Evolutionary conservation across 1,140 invertebrate species (phyloP).

Genomic region (Acromyrmex heyeri): DNA sequence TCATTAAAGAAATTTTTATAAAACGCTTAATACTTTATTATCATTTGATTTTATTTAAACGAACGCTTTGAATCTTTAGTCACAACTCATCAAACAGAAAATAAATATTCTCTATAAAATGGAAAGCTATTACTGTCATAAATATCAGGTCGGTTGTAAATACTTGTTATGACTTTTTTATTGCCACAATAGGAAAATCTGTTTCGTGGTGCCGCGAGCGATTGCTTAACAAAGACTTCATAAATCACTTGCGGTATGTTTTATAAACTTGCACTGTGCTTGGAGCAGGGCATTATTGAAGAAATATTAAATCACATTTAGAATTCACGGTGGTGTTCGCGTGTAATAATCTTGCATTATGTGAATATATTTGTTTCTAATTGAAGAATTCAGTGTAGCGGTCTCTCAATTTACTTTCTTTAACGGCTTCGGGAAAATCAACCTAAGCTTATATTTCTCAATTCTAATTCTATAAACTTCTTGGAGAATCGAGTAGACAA

Average conservation of each 20-base stretch:
- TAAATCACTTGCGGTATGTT: constrained; percentile 48
- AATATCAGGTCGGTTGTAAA: neutral
- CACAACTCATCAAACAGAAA: neutral
- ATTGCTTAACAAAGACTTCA: constrained; percentile 50
- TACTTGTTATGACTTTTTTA: constrained; percentile 40
- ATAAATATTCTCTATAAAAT: constrained; percentile 4
- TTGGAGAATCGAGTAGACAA: neutral
- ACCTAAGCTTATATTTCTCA: neutral
- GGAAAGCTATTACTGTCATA: neutral
- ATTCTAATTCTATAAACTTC: neutral
- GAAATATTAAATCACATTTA: constrained; percentile 43
- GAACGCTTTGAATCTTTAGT: constrained; percentile 2
- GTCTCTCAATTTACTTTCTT: neutral
- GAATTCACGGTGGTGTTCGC: neutral
- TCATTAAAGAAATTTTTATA: neutral
- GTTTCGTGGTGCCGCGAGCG: constrained; percentile 9
- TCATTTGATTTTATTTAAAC: neutral
- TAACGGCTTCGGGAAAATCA: neutral
- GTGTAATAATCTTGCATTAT: constrained; percentile 20
- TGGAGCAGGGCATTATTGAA: neutral
- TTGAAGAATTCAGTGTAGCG: neutral
- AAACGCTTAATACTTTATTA: neutral
- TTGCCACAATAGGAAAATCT: constrained; percentile 37
- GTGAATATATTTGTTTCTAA: neutral
- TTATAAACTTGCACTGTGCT: constrained; percentile 17